Conservation (phyloP, 2,113 vertebrate species). For the Hippocampus comes region DNA sequence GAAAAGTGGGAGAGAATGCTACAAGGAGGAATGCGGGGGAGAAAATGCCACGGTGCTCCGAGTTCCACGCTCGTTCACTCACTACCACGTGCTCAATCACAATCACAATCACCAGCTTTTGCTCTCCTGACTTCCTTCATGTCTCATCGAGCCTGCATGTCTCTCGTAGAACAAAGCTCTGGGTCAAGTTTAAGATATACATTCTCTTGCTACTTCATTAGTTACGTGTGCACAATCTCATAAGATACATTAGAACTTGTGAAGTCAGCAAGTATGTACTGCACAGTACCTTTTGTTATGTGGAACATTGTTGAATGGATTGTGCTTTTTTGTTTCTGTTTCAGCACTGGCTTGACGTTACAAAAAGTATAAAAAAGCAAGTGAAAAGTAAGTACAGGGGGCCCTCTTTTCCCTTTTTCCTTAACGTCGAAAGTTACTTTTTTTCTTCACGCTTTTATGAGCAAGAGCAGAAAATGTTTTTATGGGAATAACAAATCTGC, state of each 20-base stretch:
- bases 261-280: background rate
- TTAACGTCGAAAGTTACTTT: background rate
- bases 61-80: constrained; percentile 43
- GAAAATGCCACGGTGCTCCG: constrained; percentile 69
- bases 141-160: constrained; percentile 38
- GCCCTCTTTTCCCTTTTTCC: background rate
- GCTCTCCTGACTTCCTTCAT: constrained; percentile 50
- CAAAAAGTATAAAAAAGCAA: constrained; percentile 99
- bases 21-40: constrained; percentile 83
- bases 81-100: constrained; percentile 13
- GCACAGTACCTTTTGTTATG: background rate
- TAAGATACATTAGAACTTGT: background rate
- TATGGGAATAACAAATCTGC: background rate
- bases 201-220: background rate
- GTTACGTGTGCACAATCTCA: background rate
- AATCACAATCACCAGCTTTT: constrained; percentile 1
- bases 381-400: constrained; percentile 92
- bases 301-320: background rate
- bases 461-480: background rate
- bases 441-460: background rate
- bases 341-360: constrained; percentile 96
- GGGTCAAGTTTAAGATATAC: background rate
- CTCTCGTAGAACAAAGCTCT: background rate
- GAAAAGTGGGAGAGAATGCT: constrained; percentile 15
- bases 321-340: constrained; percentile 36